Conservation (phyloP, 2,113 vertebrate species). For the Pseudorectes ferrugineus region DNA sequence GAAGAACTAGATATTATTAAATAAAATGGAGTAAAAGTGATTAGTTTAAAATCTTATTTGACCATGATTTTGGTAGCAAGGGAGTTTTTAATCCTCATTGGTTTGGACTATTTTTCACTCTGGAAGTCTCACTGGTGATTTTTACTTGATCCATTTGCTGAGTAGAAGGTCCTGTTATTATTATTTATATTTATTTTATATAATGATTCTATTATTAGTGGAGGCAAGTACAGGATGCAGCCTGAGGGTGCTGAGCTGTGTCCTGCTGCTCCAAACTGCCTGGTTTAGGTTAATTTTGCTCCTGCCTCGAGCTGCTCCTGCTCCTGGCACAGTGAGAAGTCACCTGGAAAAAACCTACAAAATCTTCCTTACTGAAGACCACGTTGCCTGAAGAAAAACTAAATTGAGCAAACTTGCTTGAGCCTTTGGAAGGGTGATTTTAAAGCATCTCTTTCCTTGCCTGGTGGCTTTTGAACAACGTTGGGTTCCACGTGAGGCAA, state of each 20-base stretch:
- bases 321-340: background rate
- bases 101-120: background rate
- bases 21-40: background rate
- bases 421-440: background rate
- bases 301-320: background rate
- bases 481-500: accelerated
- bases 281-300: background rate
- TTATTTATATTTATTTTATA: background rate
- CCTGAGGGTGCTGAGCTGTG: background rate
- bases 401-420: background rate
- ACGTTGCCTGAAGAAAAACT: background rate
- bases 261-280: background rate
- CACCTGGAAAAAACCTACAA: background rate
- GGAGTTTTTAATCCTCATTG: background rate
- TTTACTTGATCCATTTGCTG: background rate
- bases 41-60: background rate
- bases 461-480: accelerated
- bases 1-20: background rate
- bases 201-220: background rate
- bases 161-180: background rate
- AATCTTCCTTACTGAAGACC: background rate
- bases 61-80: background rate
- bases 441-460: background rate
- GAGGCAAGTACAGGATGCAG: background rate
- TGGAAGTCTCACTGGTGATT: background rate